Conservation (phyloP, 2,888 invertebrate genomes). For the Lampropteryx suffumata region DNA sequence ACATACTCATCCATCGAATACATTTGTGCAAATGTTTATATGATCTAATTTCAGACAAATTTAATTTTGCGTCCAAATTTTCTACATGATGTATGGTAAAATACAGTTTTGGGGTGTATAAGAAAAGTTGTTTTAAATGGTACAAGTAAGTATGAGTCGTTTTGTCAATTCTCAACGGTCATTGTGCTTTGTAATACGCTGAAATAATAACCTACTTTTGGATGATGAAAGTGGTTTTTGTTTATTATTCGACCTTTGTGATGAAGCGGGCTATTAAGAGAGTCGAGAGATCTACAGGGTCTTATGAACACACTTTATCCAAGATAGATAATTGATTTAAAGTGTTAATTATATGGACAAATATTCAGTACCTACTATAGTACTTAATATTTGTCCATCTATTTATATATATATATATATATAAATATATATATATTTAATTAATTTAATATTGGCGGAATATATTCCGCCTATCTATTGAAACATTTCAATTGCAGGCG, state of each 20-base stretch:
- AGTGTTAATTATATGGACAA: too few species aligned
- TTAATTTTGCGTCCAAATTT: slow-evolving; percentile 24
- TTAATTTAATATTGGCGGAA: too few species aligned
- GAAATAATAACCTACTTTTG: slow-evolving; percentile 26
- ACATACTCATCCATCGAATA: slow-evolving; percentile 22
- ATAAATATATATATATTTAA: too few species aligned
- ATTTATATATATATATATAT: too few species aligned
- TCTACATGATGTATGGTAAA: background rate
- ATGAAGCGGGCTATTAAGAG: too few species aligned
- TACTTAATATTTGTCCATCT: too few species aligned
- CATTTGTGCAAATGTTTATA: slow-evolving; percentile 44
- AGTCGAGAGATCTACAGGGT: too few species aligned
- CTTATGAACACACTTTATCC: too few species aligned
- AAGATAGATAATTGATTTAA: too few species aligned
- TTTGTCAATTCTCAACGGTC: slow-evolving; percentile 33
- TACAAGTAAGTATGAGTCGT: slow-evolving; percentile 25
- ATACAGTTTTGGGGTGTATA: slow-evolving; percentile 4
- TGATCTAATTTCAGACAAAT: slow-evolving; percentile 45
- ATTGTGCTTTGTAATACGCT: slow-evolving; percentile 21
- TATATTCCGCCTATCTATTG: too few species aligned
- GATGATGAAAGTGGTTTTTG: slow-evolving; percentile 4
- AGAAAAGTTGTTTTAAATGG: slow-evolving; percentile 16
- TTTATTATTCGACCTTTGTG: slow-evolving; percentile 1
- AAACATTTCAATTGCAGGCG: too few species aligned
- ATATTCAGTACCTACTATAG: too few species aligned